Base-by-base conservation (phyloP, 1,140 invertebrate species). In the Trinorchestia longiramus region DNA sequence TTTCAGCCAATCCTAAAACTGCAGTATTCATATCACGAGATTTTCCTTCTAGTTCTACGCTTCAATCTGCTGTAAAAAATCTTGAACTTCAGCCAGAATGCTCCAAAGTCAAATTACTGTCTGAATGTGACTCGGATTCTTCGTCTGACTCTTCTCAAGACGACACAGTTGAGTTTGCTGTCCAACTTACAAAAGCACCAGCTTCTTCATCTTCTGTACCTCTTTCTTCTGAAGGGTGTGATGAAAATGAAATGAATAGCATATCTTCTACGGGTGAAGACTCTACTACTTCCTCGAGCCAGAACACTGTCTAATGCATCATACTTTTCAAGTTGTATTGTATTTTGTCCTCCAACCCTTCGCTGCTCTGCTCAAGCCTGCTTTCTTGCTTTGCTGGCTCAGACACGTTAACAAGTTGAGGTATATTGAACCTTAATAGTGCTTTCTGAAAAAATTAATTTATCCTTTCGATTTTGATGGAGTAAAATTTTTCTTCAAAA, bases 21-120 rank as follows among this genome's bases (percentile, higher is more conserved):
- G 43, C 92, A 15, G 92, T 94, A 47, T 94, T 47, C 43, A 43
- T 94, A 47, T 94, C 92, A 6, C 43, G 92, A 11, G 92, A 94
- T 44, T 94, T 94, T 47, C 92, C 92, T 11, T 94, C 8, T 40
- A 17, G 15, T 44, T 94, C 92, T 47, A 41, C 92, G 40, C 44
- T 94, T 94, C 36, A 45, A 28, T 44, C 43, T 94, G 43, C 92
- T 47, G 43, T n/a, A 23, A 1, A 43, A 36, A 90, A 90, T 28
- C 62, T 77, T 77, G 62, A 77, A 77, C 15, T 36, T 36, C 28
- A 11, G 36, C 11, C 43, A 40, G 44, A 45, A 8, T 36, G 92
- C 44, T 40, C 92, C 1, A 47, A 94, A 94, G 41, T 90, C 4
- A 90, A 43, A 36, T 90, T 42, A 42, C 43, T 11, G 8, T 45